Evolutionary conservation across 2,888 invertebrate genomes (phyloP), one percentile per base, ranked within the genome.

Genomic region (Trypoxylon attenuatum): DNA sequence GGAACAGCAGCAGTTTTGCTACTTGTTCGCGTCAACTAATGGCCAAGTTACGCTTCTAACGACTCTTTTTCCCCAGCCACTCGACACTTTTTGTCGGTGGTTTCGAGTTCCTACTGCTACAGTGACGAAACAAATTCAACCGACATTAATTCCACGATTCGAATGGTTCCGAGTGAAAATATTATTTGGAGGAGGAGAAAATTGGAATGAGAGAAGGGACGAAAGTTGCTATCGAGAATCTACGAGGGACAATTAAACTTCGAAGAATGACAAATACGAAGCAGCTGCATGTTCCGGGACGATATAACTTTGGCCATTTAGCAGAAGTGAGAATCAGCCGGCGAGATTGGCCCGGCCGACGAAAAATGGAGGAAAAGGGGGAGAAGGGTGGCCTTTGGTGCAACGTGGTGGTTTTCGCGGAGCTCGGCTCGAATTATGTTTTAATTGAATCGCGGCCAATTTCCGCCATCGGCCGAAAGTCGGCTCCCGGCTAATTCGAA

Each of bases 391-490:
- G 33, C 10, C n/a, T 10, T 1, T 33, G 33, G 33, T n/a, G n/a
- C n/a, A 5, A 8, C 18, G 52, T 19, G 5, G 47, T 19, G 19
- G 19, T 52, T 39, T 13, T 29, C 21, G 10, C 33, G 16, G 1
- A 6, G 45, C 1, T 13, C 46, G 47, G 39, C 13, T 15, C 29
- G 19, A 21, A 46, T 55, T 22, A 55, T 42, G 60, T 50, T 64
- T 60, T 46, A 64, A 64, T 60, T 29, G 45, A 46, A 55, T 60
- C 50, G 27, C 41, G 50, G 41, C 43, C 45, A 64, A 60, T 60
- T 60, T 46, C 45, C 29, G 23, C 49, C 54, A 50, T 64, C 50
- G 54, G 13, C 45, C 38, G 13, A 6, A 6, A 41, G 13, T 18
- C 15, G 22, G 13, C 54, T 27, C 22, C n/a, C 25, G 27, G 45